Percentiles rank a stretch among this genome's conserved stretches.
Conservation (phyloP, 2,113 vertebrate species). For the Alosa alosa region DNA sequence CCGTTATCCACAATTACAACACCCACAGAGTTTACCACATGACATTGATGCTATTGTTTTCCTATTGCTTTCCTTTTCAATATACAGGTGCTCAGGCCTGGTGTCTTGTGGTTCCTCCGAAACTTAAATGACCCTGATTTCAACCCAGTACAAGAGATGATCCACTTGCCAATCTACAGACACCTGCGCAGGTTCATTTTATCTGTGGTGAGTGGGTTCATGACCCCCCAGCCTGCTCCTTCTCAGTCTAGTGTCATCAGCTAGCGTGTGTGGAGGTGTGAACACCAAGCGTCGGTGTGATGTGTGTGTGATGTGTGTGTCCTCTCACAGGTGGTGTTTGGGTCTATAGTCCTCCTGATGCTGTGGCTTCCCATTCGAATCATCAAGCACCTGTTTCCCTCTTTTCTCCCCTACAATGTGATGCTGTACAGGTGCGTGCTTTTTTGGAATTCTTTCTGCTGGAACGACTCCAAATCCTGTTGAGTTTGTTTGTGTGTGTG, state of each 20-base stretch:
- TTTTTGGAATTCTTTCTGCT: neutral
- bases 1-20: neutral
- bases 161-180: constrained; percentile 92
- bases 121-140: constrained; percentile 98
- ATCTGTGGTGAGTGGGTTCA: constrained; percentile 82
- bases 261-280: neutral
- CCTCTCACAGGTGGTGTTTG: constrained; percentile 87
- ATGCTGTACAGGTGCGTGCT: constrained; percentile 90
- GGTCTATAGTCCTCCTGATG: constrained; percentile 96
- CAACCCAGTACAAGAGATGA: constrained; percentile 98
- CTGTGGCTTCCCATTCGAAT: constrained; percentile 95
- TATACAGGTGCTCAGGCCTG: constrained; percentile 87
- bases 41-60: neutral
- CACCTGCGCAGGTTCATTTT: constrained; percentile 94
- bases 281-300: too few relatives aligned
- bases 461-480: neutral
- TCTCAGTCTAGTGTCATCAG: too few relatives aligned
- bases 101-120: constrained; percentile 95
- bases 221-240: neutral
- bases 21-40: neutral
- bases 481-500: neutral
- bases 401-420: constrained; percentile 95
- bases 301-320: neutral
- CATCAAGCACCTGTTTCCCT: constrained; percentile 85
- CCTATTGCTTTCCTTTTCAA: neutral